phyloP scores from a whole-genome alignment of 2,888 invertebrate genomes.

The Chydorus sphaericus region DNA sequence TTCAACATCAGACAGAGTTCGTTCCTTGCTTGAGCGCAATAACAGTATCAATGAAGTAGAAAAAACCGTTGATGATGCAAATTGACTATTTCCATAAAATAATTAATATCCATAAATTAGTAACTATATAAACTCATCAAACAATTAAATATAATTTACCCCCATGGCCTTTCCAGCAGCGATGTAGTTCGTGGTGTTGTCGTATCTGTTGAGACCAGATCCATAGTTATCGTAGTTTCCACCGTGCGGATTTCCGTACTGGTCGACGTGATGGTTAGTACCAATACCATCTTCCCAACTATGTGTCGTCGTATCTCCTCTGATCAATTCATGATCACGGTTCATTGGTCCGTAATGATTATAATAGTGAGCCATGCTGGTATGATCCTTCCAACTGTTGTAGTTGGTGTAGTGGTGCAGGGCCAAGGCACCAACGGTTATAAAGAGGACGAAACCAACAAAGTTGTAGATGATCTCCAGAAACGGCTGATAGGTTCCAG shows the following conservation, averaged over 20 bases:
- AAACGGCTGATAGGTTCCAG: slow-evolving; percentile 14
- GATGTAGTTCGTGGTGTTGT: neutral
- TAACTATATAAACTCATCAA: no score
- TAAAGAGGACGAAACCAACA: slow-evolving; percentile 19
- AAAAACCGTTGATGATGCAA: slow-evolving; percentile 21
- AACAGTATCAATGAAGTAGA: slow-evolving; percentile 19
- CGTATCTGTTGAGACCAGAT: no score
- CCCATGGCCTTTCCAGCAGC: slow-evolving; percentile 21
- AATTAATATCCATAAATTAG: neutral
- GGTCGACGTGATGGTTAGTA: no score
- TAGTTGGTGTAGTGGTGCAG: slow-evolving; percentile 19
- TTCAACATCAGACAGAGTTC: no score
- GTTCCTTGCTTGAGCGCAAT: slow-evolving; percentile 15
- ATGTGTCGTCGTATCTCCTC: neutral
- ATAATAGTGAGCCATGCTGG: no score
- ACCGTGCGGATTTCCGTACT: no score
- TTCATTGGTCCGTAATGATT: no score
- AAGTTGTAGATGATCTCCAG: slow-evolving; percentile 20
- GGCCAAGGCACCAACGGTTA: slow-evolving; percentile 20
- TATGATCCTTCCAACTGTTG: neutral
- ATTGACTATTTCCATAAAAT: no score
- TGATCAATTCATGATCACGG: no score
- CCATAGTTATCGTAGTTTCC: neutral
- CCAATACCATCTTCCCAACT: neutral
- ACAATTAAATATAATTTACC: slow-evolving; percentile 14